Evolutionary conservation across 2,797 vertebrate species (phyloP).

Genomic region (Kryptolebias ocellatus): DNA sequence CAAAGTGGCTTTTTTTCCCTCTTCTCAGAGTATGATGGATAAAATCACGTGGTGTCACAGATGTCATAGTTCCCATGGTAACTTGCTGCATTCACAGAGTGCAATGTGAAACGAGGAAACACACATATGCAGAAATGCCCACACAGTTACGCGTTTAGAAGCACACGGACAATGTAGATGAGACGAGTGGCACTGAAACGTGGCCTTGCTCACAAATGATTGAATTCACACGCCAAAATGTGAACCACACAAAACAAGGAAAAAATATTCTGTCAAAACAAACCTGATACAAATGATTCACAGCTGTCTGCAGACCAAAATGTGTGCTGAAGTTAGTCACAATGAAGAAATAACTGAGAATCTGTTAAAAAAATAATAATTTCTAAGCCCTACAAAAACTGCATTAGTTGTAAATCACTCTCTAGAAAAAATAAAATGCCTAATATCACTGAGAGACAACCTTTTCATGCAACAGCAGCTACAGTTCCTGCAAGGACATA

Average conservation of each 20-base stretch:
- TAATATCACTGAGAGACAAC: neutral
- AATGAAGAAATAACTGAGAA: neutral
- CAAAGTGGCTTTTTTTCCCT: conserved; percentile 33
- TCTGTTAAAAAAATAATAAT: neutral
- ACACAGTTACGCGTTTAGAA: conserved; percentile 18
- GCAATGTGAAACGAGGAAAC: conserved; percentile 43
- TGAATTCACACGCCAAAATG: conserved; percentile 8
- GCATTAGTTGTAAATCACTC: neutral
- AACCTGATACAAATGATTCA: neutral
- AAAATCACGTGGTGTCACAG: conserved; percentile 50
- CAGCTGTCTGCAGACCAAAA: neutral
- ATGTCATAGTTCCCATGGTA: conserved; percentile 80
- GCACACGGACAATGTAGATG: conserved; percentile 22
- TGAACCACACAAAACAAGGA: neutral
- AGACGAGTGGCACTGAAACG: conserved; percentile 26
- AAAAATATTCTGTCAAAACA: neutral
- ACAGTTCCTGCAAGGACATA: conserved; percentile 29
- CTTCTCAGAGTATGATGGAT: conserved; percentile 32
- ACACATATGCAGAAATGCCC: conserved; percentile 18
- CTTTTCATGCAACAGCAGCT: conserved; percentile 10
- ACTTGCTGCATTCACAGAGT: conserved; percentile 58
- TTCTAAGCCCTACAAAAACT: conserved; percentile 7
- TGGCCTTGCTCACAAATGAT: conserved; percentile 7
- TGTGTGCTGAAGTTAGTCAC: neutral
- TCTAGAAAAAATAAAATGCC: neutral